phyloP scores from a whole-genome alignment of 1,140 invertebrate genomes.

The Caenorhabditis brenneri region DNA sequence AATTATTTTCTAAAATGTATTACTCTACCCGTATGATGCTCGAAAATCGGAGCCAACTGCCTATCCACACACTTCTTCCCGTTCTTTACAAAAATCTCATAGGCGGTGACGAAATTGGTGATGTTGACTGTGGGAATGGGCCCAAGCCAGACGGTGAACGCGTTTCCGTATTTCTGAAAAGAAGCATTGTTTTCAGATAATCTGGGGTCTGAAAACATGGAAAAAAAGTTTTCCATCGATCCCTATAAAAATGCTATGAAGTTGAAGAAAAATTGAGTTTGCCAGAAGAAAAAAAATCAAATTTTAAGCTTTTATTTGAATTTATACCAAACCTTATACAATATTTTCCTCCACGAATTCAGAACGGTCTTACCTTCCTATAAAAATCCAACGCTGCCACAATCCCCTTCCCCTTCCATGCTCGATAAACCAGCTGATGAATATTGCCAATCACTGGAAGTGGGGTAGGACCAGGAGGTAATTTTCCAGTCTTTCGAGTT shows the following conservation, averaged over 20 bases:
- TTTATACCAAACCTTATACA: no score
- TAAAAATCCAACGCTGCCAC: neutral
- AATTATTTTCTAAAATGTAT: neutral
- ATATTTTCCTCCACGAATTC: no score
- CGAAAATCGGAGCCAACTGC: neutral
- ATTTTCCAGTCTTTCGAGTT: neutral
- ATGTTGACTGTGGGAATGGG: constrained; percentile 43
- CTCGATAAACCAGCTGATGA: neutral
- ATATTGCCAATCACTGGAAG: constrained; percentile 37
- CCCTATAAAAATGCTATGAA: no score
- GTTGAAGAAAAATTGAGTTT: no score
- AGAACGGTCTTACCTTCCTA: neutral
- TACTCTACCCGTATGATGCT: neutral
- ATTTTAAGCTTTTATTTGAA: no score
- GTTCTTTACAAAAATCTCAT: constrained; percentile 44
- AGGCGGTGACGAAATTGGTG: constrained; percentile 5
- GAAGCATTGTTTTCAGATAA: no score
- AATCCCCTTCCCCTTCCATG: neutral
- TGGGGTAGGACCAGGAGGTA: neutral
- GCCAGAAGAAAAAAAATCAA: no score
- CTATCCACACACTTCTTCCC: constrained; percentile 38
- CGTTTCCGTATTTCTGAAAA: constrained; percentile 41
- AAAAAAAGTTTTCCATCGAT: no score
- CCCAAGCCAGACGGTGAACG: constrained; percentile 51
- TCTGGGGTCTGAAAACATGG: no score